Evolutionary conservation across 2,113 vertebrate genomes (phyloP), one percentile per base, ranked within the genome.

Genomic region (Felis catus): DNA sequence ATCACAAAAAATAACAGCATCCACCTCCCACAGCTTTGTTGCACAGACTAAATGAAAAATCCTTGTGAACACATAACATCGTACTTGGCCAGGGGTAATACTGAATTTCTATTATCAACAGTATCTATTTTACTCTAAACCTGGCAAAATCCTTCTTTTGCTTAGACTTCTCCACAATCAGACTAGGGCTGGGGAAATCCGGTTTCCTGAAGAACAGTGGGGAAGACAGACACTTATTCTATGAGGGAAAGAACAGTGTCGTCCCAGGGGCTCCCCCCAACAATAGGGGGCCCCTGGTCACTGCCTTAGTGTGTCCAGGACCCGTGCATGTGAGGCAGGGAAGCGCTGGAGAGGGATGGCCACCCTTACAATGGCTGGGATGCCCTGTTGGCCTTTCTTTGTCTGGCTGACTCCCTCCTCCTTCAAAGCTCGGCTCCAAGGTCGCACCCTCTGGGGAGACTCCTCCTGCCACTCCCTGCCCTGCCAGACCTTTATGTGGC

Each of bases 251-350:
- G 7, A 84, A 31, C 31, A 71, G 65, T 5, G 5, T 3, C 25
- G 36, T 18, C 66, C 68, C 61, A n/a, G 79, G 23, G 25, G 15
- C 39, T 63, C 55, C n/a, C 76, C 19, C 14, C 36, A 39, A 55
- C 58, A 92, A 87, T 5, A 82, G n/a, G 68, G 81, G 65, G 65
- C 39, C n/a, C 65, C 58, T 18, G 18, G n/a, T 61, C 84, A 65
- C 80, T 2, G 9, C 39, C 84, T 79, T 5, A 1, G 12, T 4
- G 11, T 31, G 39, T 74, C 65, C 7, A 19, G 91, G 53, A 31
- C 33, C n/a, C 4, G 0, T 0, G 33, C 85, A 4, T 0, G 0
- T 48, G 16, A 41, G 45, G 29, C 16, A 18, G 6, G 3, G 16
- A 63, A 19, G 31, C 29, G 0, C 68, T 21, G 41, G 8, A 73